Conservation (phyloP, 1,140 invertebrate species). For the Acromyrmex heyeri region DNA sequence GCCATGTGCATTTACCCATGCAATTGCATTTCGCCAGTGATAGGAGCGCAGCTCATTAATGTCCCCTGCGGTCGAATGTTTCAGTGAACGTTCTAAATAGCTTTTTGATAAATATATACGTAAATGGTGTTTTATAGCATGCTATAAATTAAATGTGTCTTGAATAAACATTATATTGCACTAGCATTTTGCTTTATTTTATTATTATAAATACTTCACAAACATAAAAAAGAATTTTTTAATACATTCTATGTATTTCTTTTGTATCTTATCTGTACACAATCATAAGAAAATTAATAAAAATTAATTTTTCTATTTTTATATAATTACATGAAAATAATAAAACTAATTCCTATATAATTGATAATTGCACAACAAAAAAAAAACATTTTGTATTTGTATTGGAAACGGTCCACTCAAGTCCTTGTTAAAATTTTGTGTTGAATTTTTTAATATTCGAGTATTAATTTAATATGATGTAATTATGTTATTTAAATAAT, state of each 20-base stretch:
- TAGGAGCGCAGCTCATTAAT: conserved; percentile 48
- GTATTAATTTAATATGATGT: no score
- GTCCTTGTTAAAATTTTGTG: no score
- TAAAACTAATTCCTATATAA: background rate
- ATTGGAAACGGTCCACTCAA: no score
- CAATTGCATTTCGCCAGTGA: conserved; percentile 29
- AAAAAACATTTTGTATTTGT: no score
- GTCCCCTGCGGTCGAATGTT: conserved; percentile 34
- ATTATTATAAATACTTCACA: background rate
- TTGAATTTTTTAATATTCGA: no score
- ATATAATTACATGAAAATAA: background rate
- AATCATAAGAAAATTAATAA: background rate
- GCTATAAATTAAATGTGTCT: conserved; percentile 5
- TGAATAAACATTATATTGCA: background rate
- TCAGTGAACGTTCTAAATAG: background rate
- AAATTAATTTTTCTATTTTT: conserved; percentile 2
- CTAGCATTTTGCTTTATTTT: background rate
- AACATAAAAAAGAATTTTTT: background rate
- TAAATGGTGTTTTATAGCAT: background rate
- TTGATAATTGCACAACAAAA: background rate
- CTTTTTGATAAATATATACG: conserved; percentile 11
- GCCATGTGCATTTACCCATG: background rate
- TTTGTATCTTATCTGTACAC: background rate
- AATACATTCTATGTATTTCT: background rate
- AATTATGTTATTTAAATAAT: no score